These are phyloP conservation scores for Nannobrachium achirus DNA, from an alignment of 2,113 vertebrate species.

Conservation along the genomic window DNA sequence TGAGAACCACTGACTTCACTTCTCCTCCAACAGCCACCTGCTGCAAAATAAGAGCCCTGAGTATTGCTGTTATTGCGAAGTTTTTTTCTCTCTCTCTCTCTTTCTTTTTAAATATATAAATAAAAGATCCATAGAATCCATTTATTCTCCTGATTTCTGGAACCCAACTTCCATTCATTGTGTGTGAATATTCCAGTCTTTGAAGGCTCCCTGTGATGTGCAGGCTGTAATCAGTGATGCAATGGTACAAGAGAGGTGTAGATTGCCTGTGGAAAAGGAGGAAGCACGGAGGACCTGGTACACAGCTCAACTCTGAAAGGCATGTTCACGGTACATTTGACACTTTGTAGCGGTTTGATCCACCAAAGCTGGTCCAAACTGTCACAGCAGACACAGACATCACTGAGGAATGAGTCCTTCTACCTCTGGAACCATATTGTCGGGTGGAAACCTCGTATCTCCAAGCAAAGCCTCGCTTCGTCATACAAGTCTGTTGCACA, in stretches of 20 bases:
- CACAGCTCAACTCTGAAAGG: too few relatives aligned
- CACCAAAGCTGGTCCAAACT: slow-evolving; percentile 20
- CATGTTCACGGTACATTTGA: too few relatives aligned
- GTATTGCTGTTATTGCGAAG: too few relatives aligned
- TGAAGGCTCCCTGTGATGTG: slow-evolving; percentile 34
- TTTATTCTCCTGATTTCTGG: not conserved
- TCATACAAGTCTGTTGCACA: too few relatives aligned
- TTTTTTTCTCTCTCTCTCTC: too few relatives aligned
- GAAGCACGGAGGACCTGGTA: slow-evolving; percentile 25
- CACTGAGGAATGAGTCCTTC: slow-evolving; percentile 43
- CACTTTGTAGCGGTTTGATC: slow-evolving; percentile 38
- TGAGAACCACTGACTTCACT: too few relatives aligned
- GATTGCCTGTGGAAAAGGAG: slow-evolving; percentile 50
- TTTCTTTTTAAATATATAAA: too few relatives aligned
- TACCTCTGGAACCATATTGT: too few relatives aligned
- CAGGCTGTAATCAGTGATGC: slow-evolving; percentile 32
- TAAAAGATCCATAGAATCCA: not conserved
- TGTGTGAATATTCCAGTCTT: slow-evolving; percentile 17
- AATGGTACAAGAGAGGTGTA: slow-evolving; percentile 17
- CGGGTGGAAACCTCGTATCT: too few relatives aligned
- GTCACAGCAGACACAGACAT: slow-evolving; percentile 34
- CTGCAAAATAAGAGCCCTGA: too few relatives aligned
- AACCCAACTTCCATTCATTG: not conserved
- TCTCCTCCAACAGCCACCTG: too few relatives aligned
- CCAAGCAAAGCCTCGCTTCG: too few relatives aligned